These are phyloP conservation scores for Phylloscopus whistleri DNA, from an alignment of 2,113 vertebrate species.

Conservation along the genomic window DNA sequence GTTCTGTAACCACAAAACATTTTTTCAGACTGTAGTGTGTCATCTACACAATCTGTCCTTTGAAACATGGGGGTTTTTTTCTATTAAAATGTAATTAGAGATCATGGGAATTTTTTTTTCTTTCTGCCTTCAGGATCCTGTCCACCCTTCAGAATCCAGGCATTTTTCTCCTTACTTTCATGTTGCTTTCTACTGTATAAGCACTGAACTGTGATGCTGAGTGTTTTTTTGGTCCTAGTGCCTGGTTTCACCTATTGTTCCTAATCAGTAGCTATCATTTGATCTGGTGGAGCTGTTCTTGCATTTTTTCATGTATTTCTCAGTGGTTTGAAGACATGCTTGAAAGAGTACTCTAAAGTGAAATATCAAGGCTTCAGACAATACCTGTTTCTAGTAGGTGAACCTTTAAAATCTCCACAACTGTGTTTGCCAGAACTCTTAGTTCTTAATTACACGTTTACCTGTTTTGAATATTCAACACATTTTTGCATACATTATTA, in stretches of 20 bases:
- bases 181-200: background rate
- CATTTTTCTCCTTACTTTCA: background rate
- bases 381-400: background rate
- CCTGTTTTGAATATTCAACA: background rate
- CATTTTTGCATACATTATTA: background rate
- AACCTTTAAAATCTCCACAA: background rate
- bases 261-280: background rate
- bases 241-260: background rate
- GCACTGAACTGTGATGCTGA: background rate
- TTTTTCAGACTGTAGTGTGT: background rate
- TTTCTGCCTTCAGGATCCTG: background rate
- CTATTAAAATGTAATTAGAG: background rate
- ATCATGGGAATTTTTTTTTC: background rate
- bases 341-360: background rate
- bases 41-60: background rate
- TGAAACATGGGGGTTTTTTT: background rate
- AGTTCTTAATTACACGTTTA: background rate
- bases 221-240: background rate
- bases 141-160: background rate
- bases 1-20: background rate
- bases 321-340: background rate
- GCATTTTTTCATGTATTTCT: background rate
- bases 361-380: background rate
- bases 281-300: background rate
- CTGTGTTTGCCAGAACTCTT: background rate